Percentiles rank a stretch among this genome's conserved stretches.
Evolutionary conservation across 2,113 vertebrate species (phyloP).

Genomic region (Nesospiza acunhae): DNA sequence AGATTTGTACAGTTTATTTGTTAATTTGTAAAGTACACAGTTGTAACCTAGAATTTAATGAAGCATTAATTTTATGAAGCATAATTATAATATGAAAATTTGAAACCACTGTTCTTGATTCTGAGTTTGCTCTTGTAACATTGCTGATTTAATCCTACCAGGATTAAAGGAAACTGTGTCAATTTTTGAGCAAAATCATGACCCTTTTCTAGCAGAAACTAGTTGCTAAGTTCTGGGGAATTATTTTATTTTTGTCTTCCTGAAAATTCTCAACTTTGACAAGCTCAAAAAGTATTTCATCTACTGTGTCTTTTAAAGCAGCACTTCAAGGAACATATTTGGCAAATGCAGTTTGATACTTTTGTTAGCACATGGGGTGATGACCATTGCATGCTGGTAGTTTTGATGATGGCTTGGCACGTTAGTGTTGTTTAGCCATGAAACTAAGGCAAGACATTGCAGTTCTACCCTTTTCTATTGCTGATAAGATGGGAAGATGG

Average conservation of each 20-base stretch:
- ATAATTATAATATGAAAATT: not conserved
- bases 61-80: not conserved
- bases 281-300: not conserved
- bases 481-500: not conserved
- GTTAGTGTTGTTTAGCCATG: not conserved
- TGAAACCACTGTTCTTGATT: not conserved
- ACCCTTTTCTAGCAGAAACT: not conserved
- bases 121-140: not conserved
- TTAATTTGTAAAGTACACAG: not conserved
- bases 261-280: not conserved
- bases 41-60: not conserved
- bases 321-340: not conserved
- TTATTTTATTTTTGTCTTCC: not conserved
- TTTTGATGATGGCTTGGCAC: not conserved
- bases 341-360: not conserved
- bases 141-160: not conserved
- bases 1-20: not conserved
- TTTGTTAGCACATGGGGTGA: not conserved
- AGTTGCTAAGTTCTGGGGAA: not conserved
- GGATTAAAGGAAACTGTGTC: not conserved
- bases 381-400: rapidly evolving
- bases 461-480: not conserved
- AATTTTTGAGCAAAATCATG: not conserved
- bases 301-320: not conserved
- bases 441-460: not conserved